Evolutionary conservation across 2,113 vertebrate species (phyloP).

Genomic region (Lampris incognitus): DNA sequence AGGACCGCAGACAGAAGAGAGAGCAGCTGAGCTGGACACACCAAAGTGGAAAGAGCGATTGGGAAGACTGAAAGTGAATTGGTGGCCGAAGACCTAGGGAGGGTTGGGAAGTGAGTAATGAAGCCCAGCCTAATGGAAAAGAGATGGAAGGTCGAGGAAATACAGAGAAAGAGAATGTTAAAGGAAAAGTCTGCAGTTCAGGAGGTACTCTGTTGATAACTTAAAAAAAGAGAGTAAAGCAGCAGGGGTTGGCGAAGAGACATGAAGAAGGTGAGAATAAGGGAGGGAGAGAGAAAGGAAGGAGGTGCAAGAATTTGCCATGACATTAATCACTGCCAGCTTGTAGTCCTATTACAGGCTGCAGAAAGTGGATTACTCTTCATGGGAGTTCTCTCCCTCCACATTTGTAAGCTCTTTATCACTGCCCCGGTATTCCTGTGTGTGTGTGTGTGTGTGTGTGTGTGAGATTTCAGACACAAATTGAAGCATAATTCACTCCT

Average conservation of each 20-base stretch:
- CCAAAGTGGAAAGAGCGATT: not conserved
- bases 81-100: not conserved
- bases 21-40: not conserved
- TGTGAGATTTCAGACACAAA: not conserved
- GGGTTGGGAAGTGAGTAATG: not conserved
- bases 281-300: not conserved
- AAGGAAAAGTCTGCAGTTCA: not conserved
- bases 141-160: not conserved
- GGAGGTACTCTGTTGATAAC: too few relatives aligned
- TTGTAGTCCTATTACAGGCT: conserved; percentile 40
- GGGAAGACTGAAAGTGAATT: not conserved
- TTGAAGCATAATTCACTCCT: not conserved
- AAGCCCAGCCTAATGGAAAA: not conserved
- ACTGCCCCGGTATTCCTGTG: conserved; percentile 3
- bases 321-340: conserved; percentile 45
- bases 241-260: not conserved
- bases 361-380: conserved; percentile 61
- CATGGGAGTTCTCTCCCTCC: conserved; percentile 24
- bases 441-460: not conserved
- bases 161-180: not conserved
- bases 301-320: not conserved
- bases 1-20: not conserved
- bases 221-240: not conserved
- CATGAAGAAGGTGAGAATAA: not conserved
- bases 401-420: conserved; percentile 50